A percentile compares a stretch with the other conserved stretches of the same genome.
Conservation (phyloP, 2,113 vertebrate genomes). For the Tautogolabrus adspersus region DNA sequence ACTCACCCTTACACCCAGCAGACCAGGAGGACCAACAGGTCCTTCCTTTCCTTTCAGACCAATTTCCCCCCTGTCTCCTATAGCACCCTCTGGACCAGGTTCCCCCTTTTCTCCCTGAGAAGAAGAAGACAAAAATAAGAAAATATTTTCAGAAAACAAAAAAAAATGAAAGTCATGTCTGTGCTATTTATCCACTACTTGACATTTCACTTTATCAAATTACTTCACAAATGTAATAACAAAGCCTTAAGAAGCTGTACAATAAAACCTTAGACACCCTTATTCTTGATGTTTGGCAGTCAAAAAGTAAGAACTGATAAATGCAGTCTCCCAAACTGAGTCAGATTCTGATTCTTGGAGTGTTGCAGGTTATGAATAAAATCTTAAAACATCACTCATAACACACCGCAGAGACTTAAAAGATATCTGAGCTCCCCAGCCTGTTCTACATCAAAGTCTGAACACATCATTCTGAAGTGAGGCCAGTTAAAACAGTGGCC, state of each 20-base stretch:
- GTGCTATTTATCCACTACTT: neutral
- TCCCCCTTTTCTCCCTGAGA: constrained; percentile 95
- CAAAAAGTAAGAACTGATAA: no score
- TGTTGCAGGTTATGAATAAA: neutral
- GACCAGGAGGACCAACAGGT: constrained; percentile 85
- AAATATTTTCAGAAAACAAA: neutral
- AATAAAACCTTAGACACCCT: neutral
- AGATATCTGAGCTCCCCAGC: neutral
- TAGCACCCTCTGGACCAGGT: constrained; percentile 88
- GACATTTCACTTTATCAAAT: neutral
- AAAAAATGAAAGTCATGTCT: neutral
- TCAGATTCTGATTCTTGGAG: no score
- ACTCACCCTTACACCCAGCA: constrained; percentile 91
- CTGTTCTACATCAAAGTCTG: neutral
- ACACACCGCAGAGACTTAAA: neutral
- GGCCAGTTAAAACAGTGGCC: constrained; percentile 6
- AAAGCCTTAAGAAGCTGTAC: no score
- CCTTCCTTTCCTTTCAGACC: constrained; percentile 93
- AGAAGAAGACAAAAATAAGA: neutral
- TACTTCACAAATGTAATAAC: no score
- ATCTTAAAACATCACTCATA: neutral
- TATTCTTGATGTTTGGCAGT: neutral
- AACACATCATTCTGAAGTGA: no score
- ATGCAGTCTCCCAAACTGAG: no score
- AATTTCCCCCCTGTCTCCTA: constrained; percentile 88